Evolutionary conservation across 2,888 invertebrate species (phyloP), one percentile per base, ranked within the genome.

Genomic region (Lasioglossum lativentre): DNA sequence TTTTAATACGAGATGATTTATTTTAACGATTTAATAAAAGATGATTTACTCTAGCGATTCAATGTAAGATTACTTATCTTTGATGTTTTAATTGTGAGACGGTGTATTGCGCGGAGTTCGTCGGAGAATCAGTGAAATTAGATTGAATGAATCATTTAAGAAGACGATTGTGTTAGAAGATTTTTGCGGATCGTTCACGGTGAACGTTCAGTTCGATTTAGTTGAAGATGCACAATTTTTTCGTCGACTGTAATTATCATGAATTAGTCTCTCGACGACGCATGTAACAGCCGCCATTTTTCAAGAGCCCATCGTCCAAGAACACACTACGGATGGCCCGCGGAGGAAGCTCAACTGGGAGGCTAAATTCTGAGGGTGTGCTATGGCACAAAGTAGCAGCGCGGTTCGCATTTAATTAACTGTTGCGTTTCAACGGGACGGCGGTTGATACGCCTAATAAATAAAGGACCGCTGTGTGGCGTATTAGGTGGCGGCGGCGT

Each of bases 371-470:
- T 16, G 27, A 63, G 30, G 30, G 27, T 27, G 14, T 30, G 30
- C 30, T 6, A 63, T 16, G 16, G 63, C 16, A 63, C 63, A 63
- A 30, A 30, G 63, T 30, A 63, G 63, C 2, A 63, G 6, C 63
- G 27, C 16, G 63, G 63, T 14, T 6, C 63, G 63, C 63, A 30
- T 27, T 63, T 83, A 83, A 83, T 83, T 83, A 83, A 71, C 75
- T 16, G 74, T 47, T 19, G 68, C 30, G 76, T 85, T 72, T 82
- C 73, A 68, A 63, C 72, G 56, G 47, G 38, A 59, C 38, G 78
- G 42, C 66, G 66, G 68, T 78, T 85, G 85, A 85, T 85, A 68
- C 47, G 79, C n/a, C 45, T 40, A 73, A 85, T 85, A 85, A 85
- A 85, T 85, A 85, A 79, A 34, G 77, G 1, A 5, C 42, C 42